Evolutionary conservation across 2,888 invertebrate genomes (phyloP), one percentile per base, ranked within the genome.

Genomic region (Homarus gammarus): DNA sequence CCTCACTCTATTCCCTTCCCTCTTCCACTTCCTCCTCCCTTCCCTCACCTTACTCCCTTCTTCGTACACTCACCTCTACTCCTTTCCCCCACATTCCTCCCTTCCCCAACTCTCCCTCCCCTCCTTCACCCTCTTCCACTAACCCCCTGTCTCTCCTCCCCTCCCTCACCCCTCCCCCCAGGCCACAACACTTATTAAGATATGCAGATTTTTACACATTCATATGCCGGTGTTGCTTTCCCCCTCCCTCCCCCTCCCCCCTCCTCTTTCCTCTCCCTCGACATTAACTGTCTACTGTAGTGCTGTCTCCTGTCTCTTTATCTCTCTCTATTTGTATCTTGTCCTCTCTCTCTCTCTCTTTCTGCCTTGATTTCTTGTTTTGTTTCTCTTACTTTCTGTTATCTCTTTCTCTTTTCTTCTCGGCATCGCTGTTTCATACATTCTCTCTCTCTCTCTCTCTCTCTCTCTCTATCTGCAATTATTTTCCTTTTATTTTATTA

Each of bases 141-240:
- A n/a, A n/a, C n/a, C n/a, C n/a, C n/a, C n/a, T n/a, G n/a, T n/a
- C n/a, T n/a, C 49, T 15, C 40, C 40, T 51, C 33, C 79, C 61
- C 0, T 33, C 22, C 12, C 38, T 81, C 64, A 10, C 38, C 61
- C 64, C 64, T 81, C 64, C 36, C 64, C 85, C 77, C 38, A n/a
- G 61, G 61, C 51, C 36, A 51, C 72, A 68, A 79, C 79, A 87
- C 70, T 87, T 87, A 87, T 87, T 87, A 87, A 79, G 79, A 87
- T 87, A 87, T 87, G 86, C 70, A 79, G 86, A 87, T 87, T 87
- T 87, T 87, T 75, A 72, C 78, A 78, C 86, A 87, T 87, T 72
- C 79, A 70, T 87, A 87, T 70, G 64, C 79, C 49, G 38, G n/a
- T n/a, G n/a, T 38, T 31, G 38, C 18, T 22, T 1, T 1, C n/a